Evolutionary conservation across 2,797 vertebrate species (phyloP), one percentile per base, ranked within the genome.

Genomic region (Halcyon smyrnensis): DNA sequence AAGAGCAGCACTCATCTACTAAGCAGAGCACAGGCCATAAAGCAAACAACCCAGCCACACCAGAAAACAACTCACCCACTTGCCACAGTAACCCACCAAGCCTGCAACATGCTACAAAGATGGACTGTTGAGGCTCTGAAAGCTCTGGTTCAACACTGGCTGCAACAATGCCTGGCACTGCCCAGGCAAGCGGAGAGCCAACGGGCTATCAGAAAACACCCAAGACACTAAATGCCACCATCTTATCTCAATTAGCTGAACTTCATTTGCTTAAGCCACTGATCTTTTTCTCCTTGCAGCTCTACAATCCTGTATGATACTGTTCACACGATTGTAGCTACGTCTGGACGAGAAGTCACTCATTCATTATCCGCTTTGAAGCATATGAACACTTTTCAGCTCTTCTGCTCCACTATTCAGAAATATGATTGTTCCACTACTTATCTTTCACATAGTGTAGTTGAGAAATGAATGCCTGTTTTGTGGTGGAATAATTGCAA

Each of bases 71-170:
- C 21, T 63, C 75, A 39, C 51, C 64, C 63, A 5, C 4, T 15
- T 3, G 0, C 34, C 54, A n/a, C 79, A 37, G 4, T 1, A 17
- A 80, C 23, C 34, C 12, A 0, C 23, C 45, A 11, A 32, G 41
- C 32, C 51, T 89, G 41, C 63, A 19, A 39, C 8, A 8, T 1
- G 1, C 18, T 23, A 41, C 51, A 45, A 18, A 57, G n/a, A 82
- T 32, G 5, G 23, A 24, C 56, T 67, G 32, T 4, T 57, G 39
- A 5, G 7, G 2, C 46, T 59, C 76, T 3, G 24, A 80, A 60
- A 91, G 73, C 62, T 68, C 51, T 41, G 32, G 15, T 43, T 50
- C 28, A 50, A 7, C 21, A 8, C 16, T 32, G 68, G 6, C 43
- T 90, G 56, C 64, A 75, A 15, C 43, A 9, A 15, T 2, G 23